Base-by-base conservation (phyloP, 1,140 invertebrate genomes). In the Metaphire vulgaris region DNA sequence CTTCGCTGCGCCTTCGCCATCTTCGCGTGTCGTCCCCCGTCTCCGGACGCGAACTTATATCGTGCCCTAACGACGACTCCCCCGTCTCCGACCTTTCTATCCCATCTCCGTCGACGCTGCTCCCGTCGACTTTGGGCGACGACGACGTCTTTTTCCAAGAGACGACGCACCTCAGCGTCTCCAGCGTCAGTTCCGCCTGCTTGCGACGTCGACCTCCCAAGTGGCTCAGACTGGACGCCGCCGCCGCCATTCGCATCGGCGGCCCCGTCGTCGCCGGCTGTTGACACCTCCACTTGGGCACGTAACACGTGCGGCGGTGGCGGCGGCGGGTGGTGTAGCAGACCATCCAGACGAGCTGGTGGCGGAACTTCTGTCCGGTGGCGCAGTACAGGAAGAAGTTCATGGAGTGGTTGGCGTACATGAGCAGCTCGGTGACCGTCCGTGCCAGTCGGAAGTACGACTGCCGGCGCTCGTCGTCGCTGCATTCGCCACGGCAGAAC, bases 301-400 rank as follows among this genome's bases (percentile, higher is more conserved):
- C n/a, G n/a, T n/a, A n/a, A n/a, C n/a, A n/a, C n/a, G n/a, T n/a
- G n/a, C n/a, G 41, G 41, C 21, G 41, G 41, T 6, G 6, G n/a
- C n/a, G n/a, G n/a, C 67, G 64, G 14, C 74, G 56, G n/a, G 31
- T 67, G 21, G 74, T 66, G 74, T 75, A 75, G 31, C 74, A 75
- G 31, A 76, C 68, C 75, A 76, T 76, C 68, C 68, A 72, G 67
- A 70, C 29, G 30, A 76, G 68, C 30, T 76, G 75, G 33, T 81
- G 81, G 65, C 85, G 77, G 78, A 86, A 86, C 73, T 83, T 83
- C 69, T 83, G 81, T 32, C 85, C 85, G 30, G 82, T 83, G 33
- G 83, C 84, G 79, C 84, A 85, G 77, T 86, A 86, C 41, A 86
- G 77, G 75, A 85, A 85, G 76, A 86, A 86, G 77, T 86, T 86